A percentile compares a stretch with the other conserved stretches of the same genome.
phyloP scores from a whole-genome alignment of 1,140 invertebrate species.

The Pomacea maculata region DNA sequence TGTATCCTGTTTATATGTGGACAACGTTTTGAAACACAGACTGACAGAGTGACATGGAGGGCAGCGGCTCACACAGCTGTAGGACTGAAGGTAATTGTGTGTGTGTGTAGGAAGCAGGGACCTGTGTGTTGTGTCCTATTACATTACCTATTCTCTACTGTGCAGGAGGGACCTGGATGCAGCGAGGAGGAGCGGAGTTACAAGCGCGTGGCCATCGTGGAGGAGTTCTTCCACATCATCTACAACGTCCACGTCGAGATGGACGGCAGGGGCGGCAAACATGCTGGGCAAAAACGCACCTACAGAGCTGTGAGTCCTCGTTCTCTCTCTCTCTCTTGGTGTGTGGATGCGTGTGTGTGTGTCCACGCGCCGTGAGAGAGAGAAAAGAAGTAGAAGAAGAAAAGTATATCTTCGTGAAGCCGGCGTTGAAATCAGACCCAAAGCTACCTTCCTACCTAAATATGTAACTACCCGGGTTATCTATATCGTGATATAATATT shows the following conservation, averaged over 20 bases:
- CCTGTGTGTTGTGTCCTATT: neutral
- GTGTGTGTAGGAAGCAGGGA: no score
- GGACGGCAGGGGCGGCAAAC: slow-evolving; percentile 84
- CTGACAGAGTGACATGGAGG: no score
- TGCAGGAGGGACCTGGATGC: slow-evolving; percentile 37
- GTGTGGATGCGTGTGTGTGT: slow-evolving; percentile 1
- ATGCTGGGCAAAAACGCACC: slow-evolving; percentile 94
- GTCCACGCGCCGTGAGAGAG: neutral
- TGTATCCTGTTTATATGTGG: neutral
- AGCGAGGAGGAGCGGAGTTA: slow-evolving; percentile 69
- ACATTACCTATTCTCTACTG: slow-evolving; percentile 14
- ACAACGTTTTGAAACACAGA: neutral
- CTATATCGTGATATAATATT: neutral
- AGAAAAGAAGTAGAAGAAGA: neutral
- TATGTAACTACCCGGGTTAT: no score
- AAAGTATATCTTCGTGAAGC: neutral
- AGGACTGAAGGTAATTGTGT: no score
- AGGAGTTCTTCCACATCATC: slow-evolving; percentile 97
- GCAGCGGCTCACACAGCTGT: no score
- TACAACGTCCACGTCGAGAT: slow-evolving; percentile 93
- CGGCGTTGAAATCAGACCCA: no score
- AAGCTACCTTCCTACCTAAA: no score
- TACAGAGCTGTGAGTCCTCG: slow-evolving; percentile 86
- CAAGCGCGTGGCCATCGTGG: slow-evolving; percentile 93
- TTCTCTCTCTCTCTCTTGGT: neutral